Base-by-base conservation (phyloP, 37 sponge, comb jelly and placozoan genomes). In the Hexactinellida sp. region DNA sequence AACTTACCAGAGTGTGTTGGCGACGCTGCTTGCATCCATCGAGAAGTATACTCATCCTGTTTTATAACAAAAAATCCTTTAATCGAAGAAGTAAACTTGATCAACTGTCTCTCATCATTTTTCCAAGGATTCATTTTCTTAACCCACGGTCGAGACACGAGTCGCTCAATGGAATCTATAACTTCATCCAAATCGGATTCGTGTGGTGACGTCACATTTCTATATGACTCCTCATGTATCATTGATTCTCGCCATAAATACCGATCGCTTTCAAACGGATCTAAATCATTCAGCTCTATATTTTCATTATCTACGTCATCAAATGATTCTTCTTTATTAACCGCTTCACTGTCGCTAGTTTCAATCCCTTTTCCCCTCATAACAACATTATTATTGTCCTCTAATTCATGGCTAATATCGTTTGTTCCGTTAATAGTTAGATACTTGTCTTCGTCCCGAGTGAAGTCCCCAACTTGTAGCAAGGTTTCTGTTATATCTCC, bases 81-180 rank as follows among this genome's bases (percentile, higher is more conserved):
- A 7, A 63, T 63, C 28, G 76, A 32, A 32, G 76, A 63, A 32
- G 76, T 63, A n/a, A 63, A 63, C 13, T 63, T 63, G 13, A 63
- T 63, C 28, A 63, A 21, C 34, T 63, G 76, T 63, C 30, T 63
- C 32, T 25, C 30, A 7, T 63, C 76, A 63, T 63, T 63, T n/a
- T 63, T 63, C 76, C 76, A 63, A 10, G 76, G 76, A 63, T 63
- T 63, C 76, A 63, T 63, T 63, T 63, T 63, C 34, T 63, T 63
- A 1, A 63, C 76, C 76, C 76, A 63, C 21, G 76, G 76, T 28
- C 76, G 3, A 23, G 76, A 63, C 1, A 63, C 76, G 3, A 63
- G 13, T 63, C 76, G 3, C 30, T 63, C 76, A 63, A 63, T 63
- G 28, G 76, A 63, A 23, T 63, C 76, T 10, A 63, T 63, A n/a